Base-by-base conservation (phyloP, 2,797 vertebrate genomes). In the Gymnopithys bicolor region DNA sequence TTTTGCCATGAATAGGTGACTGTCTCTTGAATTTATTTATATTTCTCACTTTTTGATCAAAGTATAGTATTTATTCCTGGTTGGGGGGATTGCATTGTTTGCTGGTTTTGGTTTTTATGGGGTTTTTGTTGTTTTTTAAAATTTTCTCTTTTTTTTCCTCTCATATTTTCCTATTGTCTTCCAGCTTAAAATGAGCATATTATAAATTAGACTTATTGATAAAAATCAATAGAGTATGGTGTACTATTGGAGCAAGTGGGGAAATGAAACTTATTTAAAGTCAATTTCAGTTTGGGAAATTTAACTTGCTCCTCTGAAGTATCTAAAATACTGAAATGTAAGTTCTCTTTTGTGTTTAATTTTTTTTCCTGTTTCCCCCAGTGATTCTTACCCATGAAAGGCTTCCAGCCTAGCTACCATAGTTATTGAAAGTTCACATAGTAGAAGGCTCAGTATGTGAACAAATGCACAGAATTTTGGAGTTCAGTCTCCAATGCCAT, bases 1-100 rank as follows among this genome's bases (percentile, higher is more conserved):
- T 96, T 95, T 92, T 59, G 62, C 39, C 63, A 76, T 81, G 85
- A 93, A 92, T 91, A 93, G 84, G 89, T 94, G 87, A 69, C 70
- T 92, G 87, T 92, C 84, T 93, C 73, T 89, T 82, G 55, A 89
- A 90, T 52, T 92, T 80, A 87, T 94, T 91, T 92, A 70, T 69
- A 37, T 85, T 91, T 89, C 74, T 92, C 79, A 73, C 73, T 84
- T 93, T 89, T 89, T 85, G 73, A 70, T 69, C 63, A 53, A 46
- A 78, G 11, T 69, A 28, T 49, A 79, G 33, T 18, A 23, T 63
- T 14, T 78, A 51, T 88, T 92, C 58, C 58, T 78, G n/a, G 30
- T 28, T 89, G 5, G 16, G 33, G 27, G 28, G 19, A 9, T 4
- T 17, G 11, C 53, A 19, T 43, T 43, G 28, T 19, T 1, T 22